A percentile compares a stretch with the other conserved stretches of the same genome.
Conservation (phyloP, 2,113 vertebrate genomes). For the Lates calcarifer region DNA sequence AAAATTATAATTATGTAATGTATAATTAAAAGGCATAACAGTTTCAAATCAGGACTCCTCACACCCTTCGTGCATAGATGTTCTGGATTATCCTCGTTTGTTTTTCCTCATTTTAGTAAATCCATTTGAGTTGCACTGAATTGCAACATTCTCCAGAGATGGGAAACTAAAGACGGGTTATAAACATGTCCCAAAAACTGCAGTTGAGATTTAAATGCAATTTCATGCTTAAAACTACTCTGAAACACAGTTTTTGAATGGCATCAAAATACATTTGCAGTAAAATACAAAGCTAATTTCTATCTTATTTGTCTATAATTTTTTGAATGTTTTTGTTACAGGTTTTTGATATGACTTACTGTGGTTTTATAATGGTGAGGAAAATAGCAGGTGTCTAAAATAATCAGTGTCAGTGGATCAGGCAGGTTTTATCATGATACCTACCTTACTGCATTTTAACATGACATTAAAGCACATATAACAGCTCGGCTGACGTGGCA, state of each 20-base stretch:
- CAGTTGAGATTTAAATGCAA: not conserved
- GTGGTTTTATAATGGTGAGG: not conserved
- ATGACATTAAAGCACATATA: slow-evolving; percentile 9
- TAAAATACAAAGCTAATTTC: not conserved
- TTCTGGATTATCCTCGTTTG: slow-evolving; percentile 31
- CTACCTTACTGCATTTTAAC: not conserved
- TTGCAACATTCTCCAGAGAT: slow-evolving; percentile 32
- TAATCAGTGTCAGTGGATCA: not conserved
- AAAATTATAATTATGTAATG: slow-evolving; percentile 5
- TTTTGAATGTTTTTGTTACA: not conserved
- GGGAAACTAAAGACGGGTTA: not conserved
- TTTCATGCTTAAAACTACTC: not conserved
- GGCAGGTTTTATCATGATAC: not conserved
- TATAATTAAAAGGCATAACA: slow-evolving; percentile 32
- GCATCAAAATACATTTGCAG: not conserved
- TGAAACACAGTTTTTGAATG: not conserved
- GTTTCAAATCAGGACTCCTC: slow-evolving; percentile 3
- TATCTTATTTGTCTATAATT: not conserved
- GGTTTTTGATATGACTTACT: not conserved
- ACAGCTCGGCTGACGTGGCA: not conserved
- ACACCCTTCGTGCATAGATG: not conserved
- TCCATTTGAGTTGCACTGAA: slow-evolving; percentile 22
- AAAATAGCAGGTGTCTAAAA: not conserved
- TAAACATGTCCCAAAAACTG: slow-evolving; percentile 7
- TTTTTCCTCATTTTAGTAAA: slow-evolving; percentile 22